phyloP scores from a whole-genome alignment of 1,140 invertebrate genomes.

The Trachymyrmex septentrionalis region DNA sequence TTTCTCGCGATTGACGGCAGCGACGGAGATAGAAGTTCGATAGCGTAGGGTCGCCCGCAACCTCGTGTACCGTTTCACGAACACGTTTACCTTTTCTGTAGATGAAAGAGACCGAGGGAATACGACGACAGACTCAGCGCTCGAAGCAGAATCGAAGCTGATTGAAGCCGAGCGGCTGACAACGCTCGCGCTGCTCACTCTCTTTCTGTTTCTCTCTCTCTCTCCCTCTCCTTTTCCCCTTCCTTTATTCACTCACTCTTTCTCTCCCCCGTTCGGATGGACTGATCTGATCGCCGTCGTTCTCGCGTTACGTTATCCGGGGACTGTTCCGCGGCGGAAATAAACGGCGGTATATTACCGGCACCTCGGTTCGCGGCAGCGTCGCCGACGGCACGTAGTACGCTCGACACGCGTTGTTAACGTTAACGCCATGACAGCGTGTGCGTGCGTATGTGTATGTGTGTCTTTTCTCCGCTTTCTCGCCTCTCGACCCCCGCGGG shows the following conservation, averaged over 20 bases:
- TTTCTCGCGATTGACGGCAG: slow-evolving; percentile 27
- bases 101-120: background rate
- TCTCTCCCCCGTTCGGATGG: background rate
- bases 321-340: background rate
- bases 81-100: background rate
- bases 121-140: background rate
- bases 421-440: slow-evolving; percentile 38
- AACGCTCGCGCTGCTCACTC: slow-evolving; percentile 35
- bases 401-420: slow-evolving; percentile 52
- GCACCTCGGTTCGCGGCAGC: slow-evolving; percentile 39
- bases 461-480: slow-evolving; percentile 25
- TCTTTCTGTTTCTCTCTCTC: background rate
- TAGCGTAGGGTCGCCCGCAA: background rate
- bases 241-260: background rate
- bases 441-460: background rate
- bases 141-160: slow-evolving; percentile 11
- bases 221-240: background rate
- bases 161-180: slow-evolving; percentile 17
- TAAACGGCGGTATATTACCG: slow-evolving; percentile 50
- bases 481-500: slow-evolving; percentile 16
- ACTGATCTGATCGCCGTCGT: slow-evolving; percentile 5
- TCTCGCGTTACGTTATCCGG: slow-evolving; percentile 13
- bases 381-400: slow-evolving; percentile 31
- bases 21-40: background rate
- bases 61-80: background rate